Conservation (phyloP, 1,140 invertebrate genomes). For the Sogatella furcifera region DNA sequence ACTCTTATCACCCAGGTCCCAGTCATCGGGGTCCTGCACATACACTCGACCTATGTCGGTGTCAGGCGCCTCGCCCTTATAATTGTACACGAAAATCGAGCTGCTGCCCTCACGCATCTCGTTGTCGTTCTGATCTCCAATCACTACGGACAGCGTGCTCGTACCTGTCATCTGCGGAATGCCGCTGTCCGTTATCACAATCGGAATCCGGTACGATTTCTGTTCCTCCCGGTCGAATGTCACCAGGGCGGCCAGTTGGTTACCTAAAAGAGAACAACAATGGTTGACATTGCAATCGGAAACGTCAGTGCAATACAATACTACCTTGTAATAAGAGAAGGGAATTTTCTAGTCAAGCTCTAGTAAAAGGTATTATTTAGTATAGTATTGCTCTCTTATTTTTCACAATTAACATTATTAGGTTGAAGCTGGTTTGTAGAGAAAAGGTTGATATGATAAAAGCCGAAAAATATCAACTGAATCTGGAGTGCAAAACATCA, state of each 20-base stretch:
- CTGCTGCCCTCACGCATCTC: constrained; percentile 68
- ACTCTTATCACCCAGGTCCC: constrained; percentile 81
- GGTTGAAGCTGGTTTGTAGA: no score
- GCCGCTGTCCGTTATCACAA: constrained; percentile 76
- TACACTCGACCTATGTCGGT: constrained; percentile 81
- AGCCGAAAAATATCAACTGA: no score
- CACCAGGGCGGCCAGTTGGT: constrained; percentile 44
- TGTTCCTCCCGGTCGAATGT: constrained; percentile 80
- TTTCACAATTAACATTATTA: no score
- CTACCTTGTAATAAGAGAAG: no score
- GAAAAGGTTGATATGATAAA: no score
- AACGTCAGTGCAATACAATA: no score
- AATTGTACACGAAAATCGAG: constrained; percentile 86
- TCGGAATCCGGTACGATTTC: constrained; percentile 78
- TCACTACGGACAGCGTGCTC: constrained; percentile 70
- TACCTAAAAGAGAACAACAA: constrained; percentile 23
- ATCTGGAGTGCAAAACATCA: no score
- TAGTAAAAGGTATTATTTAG: no score
- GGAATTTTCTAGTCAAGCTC: no score
- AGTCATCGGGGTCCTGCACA: constrained; percentile 84
- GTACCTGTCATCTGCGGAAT: constrained; percentile 55
- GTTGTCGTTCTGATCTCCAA: constrained; percentile 87
- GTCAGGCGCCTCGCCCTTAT: constrained; percentile 60
- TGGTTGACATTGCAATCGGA: neutral
- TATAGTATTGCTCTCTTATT: no score